phyloP scores from a whole-genome alignment of 1,140 invertebrate species.

The Trichogramma pretiosum region DNA sequence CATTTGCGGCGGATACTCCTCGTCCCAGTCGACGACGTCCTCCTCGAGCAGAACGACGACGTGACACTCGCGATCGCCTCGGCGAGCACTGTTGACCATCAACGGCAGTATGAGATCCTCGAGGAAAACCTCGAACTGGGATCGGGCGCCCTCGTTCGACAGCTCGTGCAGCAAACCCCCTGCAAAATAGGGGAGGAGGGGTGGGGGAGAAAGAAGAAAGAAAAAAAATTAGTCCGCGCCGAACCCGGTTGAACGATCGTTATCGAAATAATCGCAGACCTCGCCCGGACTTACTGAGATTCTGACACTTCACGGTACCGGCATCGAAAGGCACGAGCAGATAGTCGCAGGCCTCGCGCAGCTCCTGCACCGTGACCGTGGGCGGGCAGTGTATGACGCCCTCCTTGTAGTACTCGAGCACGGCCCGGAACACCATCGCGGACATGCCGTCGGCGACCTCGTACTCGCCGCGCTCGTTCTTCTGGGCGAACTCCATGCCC shows the following conservation, averaged over 20 bases:
- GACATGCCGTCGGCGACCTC: constrained; percentile 98
- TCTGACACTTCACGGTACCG: constrained; percentile 89
- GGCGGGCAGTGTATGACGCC: constrained; percentile 81
- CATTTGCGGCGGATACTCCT: constrained; percentile 97
- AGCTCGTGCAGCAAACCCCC: constrained; percentile 94
- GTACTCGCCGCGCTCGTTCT: constrained; percentile 93
- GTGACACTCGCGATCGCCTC: constrained; percentile 81
- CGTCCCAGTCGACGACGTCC: constrained; percentile 96
- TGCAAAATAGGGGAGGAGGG: no score
- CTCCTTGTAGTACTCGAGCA: constrained; percentile 91
- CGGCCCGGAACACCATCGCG: constrained; percentile 87
- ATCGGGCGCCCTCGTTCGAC: constrained; percentile 94
- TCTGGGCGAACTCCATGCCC: constrained; percentile 83
- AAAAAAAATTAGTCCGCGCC: no score
- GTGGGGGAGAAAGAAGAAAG: no score
- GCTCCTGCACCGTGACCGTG: constrained; percentile 79
- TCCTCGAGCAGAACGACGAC: constrained; percentile 94
- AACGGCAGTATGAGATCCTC: constrained; percentile 91
- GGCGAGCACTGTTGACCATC: constrained; percentile 91
- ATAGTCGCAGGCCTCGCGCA: constrained; percentile 98
- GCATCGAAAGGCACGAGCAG: constrained; percentile 96
- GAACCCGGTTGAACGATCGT: no score
- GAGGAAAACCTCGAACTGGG: constrained; percentile 93
- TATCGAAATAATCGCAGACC: background rate
- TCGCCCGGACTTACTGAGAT: constrained; percentile 71